phyloP scores from a whole-genome alignment of 2,888 invertebrate genomes.

The Drosophila affinis region DNA sequence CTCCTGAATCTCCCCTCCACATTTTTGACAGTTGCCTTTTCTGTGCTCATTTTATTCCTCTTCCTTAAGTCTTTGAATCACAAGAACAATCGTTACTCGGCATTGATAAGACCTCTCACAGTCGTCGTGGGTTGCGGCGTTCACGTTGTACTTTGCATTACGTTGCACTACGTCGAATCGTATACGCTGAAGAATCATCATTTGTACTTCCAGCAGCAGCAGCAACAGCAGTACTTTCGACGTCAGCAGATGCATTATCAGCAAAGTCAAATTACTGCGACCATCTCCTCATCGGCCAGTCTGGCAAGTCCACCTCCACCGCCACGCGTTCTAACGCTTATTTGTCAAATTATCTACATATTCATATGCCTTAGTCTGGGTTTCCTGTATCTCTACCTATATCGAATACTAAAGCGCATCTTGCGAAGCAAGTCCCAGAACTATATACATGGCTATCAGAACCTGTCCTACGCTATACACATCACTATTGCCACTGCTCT shows the following conservation, averaged over 20 bases:
- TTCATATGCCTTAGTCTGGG: slow-evolving; percentile 93
- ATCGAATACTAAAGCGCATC: slow-evolving; percentile 90
- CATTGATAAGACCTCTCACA: slow-evolving; percentile 90
- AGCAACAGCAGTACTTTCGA: slow-evolving; percentile 75
- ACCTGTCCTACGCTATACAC: slow-evolving; percentile 93
- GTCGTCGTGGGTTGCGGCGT: slow-evolving; percentile 91
- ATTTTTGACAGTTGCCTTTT: slow-evolving; percentile 94
- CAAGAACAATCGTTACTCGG: slow-evolving; percentile 88
- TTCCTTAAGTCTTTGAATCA: slow-evolving; percentile 91
- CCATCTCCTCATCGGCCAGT: slow-evolving; percentile 53
- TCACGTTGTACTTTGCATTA: slow-evolving; percentile 92
- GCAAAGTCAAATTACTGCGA: slow-evolving; percentile 57
- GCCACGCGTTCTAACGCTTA: slow-evolving; percentile 87
- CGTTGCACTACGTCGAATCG: slow-evolving; percentile 91
- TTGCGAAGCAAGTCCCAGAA: slow-evolving; percentile 91
- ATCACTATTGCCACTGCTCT: slow-evolving; percentile 94
- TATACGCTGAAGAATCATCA: slow-evolving; percentile 82
- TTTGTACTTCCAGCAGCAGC: slow-evolving; percentile 81
- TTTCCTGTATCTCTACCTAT: slow-evolving; percentile 92
- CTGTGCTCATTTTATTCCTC: slow-evolving; percentile 93
- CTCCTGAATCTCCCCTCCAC: slow-evolving; percentile 93
- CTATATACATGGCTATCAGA: slow-evolving; percentile 91
- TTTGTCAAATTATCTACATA: slow-evolving; percentile 94
- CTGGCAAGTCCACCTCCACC: slow-evolving; percentile 78
- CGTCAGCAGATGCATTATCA: slow-evolving; percentile 65